Evolutionary conservation across 2,113 vertebrate species (phyloP).

Genomic region (Illadopsis cleaveri): DNA sequence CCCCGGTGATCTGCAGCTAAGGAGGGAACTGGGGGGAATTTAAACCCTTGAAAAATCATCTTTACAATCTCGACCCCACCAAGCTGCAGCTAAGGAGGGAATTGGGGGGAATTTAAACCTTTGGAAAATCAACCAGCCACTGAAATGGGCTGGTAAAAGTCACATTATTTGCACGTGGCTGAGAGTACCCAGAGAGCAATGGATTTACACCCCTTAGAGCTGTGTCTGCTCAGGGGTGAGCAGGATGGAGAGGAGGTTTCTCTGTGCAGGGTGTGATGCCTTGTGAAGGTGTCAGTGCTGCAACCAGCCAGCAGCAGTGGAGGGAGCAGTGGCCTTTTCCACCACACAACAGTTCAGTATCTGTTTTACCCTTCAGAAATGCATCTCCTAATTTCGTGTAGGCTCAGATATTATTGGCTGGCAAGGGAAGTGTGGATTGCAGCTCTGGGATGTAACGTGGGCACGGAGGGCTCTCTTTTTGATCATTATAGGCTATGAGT

Average conservation of each 20-base stretch:
- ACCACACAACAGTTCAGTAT: neutral
- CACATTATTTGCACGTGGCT: neutral
- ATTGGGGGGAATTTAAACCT: no score
- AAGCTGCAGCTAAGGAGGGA: no score
- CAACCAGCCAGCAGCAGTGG: neutral
- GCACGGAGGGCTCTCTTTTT: slow-evolving; percentile 54
- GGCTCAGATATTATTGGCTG: neutral
- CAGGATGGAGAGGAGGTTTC: neutral
- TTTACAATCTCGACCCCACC: no score
- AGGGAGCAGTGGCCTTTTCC: neutral
- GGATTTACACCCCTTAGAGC: neutral
- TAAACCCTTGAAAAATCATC: no score
- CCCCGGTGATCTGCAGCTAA: no score
- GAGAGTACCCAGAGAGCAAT: neutral
- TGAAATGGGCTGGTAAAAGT: neutral
- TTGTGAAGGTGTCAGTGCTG: neutral
- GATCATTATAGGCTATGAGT: slow-evolving; percentile 61
- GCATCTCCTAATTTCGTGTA: neutral
- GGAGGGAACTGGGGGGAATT: no score
- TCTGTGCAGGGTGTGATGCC: neutral
- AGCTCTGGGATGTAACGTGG: slow-evolving; percentile 5
- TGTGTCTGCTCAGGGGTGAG: neutral
- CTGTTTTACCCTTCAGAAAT: neutral
- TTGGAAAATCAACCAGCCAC: neutral
- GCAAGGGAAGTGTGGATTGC: neutral